Conservation (phyloP, 2,888 invertebrate genomes). For the Mycalesis mineus region DNA sequence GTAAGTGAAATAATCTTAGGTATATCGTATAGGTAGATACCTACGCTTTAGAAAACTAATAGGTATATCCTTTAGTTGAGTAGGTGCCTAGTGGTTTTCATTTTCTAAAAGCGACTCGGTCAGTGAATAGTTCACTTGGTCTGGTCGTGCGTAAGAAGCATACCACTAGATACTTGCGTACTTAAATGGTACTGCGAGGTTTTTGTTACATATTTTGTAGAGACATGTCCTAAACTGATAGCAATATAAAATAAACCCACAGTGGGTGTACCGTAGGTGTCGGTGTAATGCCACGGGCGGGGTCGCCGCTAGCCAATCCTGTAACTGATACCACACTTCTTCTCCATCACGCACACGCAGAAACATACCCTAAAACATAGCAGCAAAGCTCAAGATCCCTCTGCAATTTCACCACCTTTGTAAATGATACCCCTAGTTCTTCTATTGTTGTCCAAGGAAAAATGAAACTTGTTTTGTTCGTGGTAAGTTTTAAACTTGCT, state of each 20-base stretch:
- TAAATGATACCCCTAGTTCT: constrained; percentile 71
- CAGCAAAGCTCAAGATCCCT: constrained; percentile 36
- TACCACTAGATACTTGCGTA: too few species aligned
- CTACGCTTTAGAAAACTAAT: too few species aligned
- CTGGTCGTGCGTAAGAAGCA: too few species aligned
- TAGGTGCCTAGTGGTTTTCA: too few species aligned
- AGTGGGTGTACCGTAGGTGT: constrained; percentile 67
- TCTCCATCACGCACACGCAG: constrained; percentile 40
- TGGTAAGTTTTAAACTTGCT: constrained; percentile 35
- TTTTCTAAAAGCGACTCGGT: too few species aligned
- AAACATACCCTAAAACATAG: constrained; percentile 28
- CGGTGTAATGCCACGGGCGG: constrained; percentile 69
- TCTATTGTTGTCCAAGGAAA: constrained; percentile 36
- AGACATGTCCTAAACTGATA: background rate
- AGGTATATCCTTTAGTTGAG: too few species aligned
- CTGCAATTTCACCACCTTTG: constrained; percentile 40
- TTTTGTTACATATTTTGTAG: too few species aligned
- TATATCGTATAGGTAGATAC: too few species aligned
- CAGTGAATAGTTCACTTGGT: too few species aligned
- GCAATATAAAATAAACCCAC: constrained; percentile 5
- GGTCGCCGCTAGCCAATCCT: constrained; percentile 70
- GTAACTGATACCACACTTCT: constrained; percentile 75
- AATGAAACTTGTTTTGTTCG: constrained; percentile 31
- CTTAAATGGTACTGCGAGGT: too few species aligned
- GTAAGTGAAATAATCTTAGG: too few species aligned